Evolutionary conservation across 1,140 invertebrate genomes (phyloP), one percentile per base, ranked within the genome.

Genomic region (Maconellicoccus hirsutus): DNA sequence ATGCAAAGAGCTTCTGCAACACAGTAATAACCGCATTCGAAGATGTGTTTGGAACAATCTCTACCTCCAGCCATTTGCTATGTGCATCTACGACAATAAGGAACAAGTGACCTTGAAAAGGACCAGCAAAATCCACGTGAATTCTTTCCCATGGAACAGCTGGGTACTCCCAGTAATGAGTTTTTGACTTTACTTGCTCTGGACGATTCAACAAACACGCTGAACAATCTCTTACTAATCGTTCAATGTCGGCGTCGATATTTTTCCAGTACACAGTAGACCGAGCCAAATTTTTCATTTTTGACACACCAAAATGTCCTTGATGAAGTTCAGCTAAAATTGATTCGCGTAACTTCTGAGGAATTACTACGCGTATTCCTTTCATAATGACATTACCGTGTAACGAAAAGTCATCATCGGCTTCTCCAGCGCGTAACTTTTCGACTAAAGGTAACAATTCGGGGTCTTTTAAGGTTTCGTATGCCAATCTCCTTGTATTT

Each of bases 231-330:
- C 71, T 70, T 6, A 72, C 70, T 33, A 75, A 59, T 59, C 73
- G 10, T 70, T 77, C 75, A 21, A 84, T 82, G 6, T 82, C 78
- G 22, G 73, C 27, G 73, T 84, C 79, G 2, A 84, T 79, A 1
- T 76, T 73, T n/a, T 78, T 79, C 79, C 80, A 84, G 75, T 77
- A 84, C 8, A 82, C 75, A 74, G 80, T 79, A 33, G 73, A 75
- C 22, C 79, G 72, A 21, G 82, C 81, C 12, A 82, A 59, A 7
- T 75, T 72, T 75, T 84, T 84, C 79, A 83, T 83, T 72, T 78
- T 77, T 0, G 79, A 78, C 7, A 83, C 79, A 3, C 81, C 81
- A 19, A 76, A 71, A 74, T 83, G 83, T 22, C 74, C 77, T 29
- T 73, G 63, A 76, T 84, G 81, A 4, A 83, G 70, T 70, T 79